Conservation (phyloP, 2,888 invertebrate species). For the Empis livida region DNA sequence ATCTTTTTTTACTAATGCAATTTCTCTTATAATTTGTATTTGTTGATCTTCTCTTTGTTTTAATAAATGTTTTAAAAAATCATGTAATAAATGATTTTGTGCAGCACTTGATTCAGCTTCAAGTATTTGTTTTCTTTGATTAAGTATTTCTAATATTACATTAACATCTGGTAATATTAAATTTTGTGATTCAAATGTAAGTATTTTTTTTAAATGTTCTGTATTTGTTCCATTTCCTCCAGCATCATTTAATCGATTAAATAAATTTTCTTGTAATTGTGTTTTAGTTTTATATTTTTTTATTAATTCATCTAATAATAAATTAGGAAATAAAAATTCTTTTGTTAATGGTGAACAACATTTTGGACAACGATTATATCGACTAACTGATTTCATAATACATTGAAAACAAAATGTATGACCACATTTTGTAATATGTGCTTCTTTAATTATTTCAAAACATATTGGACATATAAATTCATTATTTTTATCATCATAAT, state of each 20-base stretch:
- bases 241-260: constrained; percentile 31
- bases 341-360: constrained; percentile 57
- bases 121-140: constrained; percentile 62
- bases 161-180: constrained; percentile 69
- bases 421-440: constrained; percentile 83
- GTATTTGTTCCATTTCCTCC: constrained; percentile 22
- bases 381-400: constrained; percentile 53
- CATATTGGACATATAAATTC: constrained; percentile 67
- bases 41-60: constrained; percentile 57
- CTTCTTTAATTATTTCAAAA: constrained; percentile 77
- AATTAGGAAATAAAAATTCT: constrained; percentile 78
- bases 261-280: constrained; percentile 14
- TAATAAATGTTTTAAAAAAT: constrained; percentile 67
- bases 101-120: constrained; percentile 70
- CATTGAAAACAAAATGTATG: constrained; percentile 85
- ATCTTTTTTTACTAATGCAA: constrained; percentile 61
- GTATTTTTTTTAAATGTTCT: constrained; percentile 48
- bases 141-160: constrained; percentile 64
- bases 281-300: constrained; percentile 51
- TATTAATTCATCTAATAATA: constrained; percentile 68
- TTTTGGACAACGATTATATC: constrained; percentile 63
- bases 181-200: constrained; percentile 55
- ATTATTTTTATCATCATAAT: constrained; percentile 38
- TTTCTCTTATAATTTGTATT: constrained; percentile 53
- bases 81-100: constrained; percentile 68